Conservation (phyloP, 2,113 vertebrate species). For the Nannospalax galili region DNA sequence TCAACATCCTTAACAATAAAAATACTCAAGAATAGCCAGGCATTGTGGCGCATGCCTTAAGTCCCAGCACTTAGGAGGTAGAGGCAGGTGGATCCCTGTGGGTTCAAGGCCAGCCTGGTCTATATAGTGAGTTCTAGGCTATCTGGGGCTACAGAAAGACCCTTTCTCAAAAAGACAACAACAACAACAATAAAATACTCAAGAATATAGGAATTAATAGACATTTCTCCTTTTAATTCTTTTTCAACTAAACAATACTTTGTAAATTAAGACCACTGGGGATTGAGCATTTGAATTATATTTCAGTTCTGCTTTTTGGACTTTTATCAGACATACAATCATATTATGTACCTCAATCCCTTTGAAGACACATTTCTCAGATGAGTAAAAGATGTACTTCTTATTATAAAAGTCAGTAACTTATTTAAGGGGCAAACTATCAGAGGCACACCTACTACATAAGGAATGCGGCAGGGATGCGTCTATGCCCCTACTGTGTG, state of each 20-base stretch:
- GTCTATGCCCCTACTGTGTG: background rate
- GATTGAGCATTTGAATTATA: background rate
- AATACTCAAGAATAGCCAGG: too few relatives aligned
- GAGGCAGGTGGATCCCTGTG: too few relatives aligned
- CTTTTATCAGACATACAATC: constrained; percentile 21
- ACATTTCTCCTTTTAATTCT: background rate
- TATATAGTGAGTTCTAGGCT: too few relatives aligned
- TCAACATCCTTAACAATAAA: too few relatives aligned
- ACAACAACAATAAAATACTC: background rate
- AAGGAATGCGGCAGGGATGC: background rate
- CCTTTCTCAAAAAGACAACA: too few relatives aligned
- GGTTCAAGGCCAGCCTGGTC: too few relatives aligned
- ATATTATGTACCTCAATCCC: background rate
- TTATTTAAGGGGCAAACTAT: background rate
- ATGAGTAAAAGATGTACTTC: background rate
- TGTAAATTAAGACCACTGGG: background rate
- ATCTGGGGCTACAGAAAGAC: too few relatives aligned
- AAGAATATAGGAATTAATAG: background rate
- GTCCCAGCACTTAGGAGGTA: too few relatives aligned
- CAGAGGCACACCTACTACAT: background rate
- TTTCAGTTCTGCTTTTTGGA: background rate
- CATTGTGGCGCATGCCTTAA: too few relatives aligned
- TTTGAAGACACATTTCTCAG: background rate
- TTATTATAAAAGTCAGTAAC: background rate
- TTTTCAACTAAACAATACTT: too few relatives aligned